A percentile compares a stretch with the other conserved stretches of the same genome.
These are phyloP conservation scores for Nipponia nippon DNA, from an alignment of 2,113 vertebrate species.

Conservation along the genomic window DNA sequence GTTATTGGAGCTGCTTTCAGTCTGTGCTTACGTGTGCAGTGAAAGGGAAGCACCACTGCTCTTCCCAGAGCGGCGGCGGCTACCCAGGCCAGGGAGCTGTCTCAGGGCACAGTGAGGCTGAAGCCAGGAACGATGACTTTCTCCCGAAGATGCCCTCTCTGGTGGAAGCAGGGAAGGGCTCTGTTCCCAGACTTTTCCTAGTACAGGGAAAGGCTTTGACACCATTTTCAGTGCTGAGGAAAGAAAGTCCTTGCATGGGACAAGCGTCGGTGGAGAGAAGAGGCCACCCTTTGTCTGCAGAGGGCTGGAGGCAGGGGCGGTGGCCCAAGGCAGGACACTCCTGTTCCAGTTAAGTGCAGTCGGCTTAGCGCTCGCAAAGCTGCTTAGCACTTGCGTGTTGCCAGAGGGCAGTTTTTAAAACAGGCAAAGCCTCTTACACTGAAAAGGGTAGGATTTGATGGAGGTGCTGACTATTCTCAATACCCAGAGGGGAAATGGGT, in stretches of 20 bases:
- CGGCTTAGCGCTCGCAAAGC: slow-evolving; percentile 60
- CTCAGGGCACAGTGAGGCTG: neutral
- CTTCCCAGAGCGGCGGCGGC: neutral
- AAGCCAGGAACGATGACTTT: neutral
- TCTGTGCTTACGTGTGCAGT: neutral
- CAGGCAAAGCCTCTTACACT: slow-evolving; percentile 54
- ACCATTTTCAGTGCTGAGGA: neutral
- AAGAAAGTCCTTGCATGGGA: neutral
- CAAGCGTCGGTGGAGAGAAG: neutral
- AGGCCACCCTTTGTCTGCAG: neutral
- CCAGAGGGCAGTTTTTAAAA: slow-evolving; percentile 51
- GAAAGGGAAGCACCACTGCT: neutral
- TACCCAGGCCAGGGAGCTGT: neutral
- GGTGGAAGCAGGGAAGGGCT: neutral
- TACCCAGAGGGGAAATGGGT: neutral
- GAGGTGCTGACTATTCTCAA: neutral
- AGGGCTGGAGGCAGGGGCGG: neutral
- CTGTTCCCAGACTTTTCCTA: neutral
- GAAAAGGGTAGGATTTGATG: neutral
- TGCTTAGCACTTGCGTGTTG: slow-evolving; percentile 51
- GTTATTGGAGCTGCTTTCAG: neutral
- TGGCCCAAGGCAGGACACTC: neutral
- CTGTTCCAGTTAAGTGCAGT: slow-evolving; percentile 27
- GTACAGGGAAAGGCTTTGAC: neutral
- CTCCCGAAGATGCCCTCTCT: neutral